phyloP scores from a whole-genome alignment of 1,140 invertebrate species.

The Drosophila azteca region DNA sequence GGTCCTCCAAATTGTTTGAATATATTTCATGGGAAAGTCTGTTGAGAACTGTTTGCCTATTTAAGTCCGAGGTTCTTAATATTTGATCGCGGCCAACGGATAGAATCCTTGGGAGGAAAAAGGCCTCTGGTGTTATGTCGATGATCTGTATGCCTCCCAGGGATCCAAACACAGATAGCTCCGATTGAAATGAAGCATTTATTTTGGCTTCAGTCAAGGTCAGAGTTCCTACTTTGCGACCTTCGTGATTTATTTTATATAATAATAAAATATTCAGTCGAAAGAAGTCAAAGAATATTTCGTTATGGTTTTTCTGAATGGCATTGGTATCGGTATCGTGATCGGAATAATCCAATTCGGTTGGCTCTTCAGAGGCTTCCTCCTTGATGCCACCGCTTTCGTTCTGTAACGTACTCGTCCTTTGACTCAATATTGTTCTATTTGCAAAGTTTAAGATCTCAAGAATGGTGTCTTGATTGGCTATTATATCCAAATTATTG shows the following conservation, averaged over 20 bases:
- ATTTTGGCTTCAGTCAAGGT: conserved; percentile 95
- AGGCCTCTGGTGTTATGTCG: conserved; percentile 94
- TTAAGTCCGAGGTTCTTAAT: conserved; percentile 79
- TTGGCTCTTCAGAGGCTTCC: conserved; percentile 18
- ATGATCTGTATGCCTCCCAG: conserved; percentile 95
- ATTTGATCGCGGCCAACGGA: conserved; percentile 91
- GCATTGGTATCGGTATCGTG: background rate
- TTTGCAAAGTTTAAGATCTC: conserved; percentile 94
- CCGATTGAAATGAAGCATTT: conserved; percentile 91
- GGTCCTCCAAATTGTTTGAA: conserved; percentile 53
- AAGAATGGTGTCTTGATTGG: conserved; percentile 97
- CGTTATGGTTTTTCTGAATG: conserved; percentile 82
- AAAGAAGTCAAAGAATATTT: conserved; percentile 96
- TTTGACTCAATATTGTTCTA: conserved; percentile 87
- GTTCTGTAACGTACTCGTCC: conserved; percentile 78
- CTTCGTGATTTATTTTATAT: conserved; percentile 90
- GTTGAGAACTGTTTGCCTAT: conserved; percentile 62
- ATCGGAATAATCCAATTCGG: conserved; percentile 25
- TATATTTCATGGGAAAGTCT: conserved; percentile 85
- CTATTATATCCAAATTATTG: conserved; percentile 97
- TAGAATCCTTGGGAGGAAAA: conserved; percentile 92
- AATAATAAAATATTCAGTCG: conserved; percentile 94
- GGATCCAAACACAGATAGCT: conserved; percentile 90
- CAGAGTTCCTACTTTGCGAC: conserved; percentile 96
- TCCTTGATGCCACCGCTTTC: conserved; percentile 38